Evolutionary conservation across 2,797 vertebrate genomes (phyloP).

Genomic region (Gymnothorax reevesii): DNA sequence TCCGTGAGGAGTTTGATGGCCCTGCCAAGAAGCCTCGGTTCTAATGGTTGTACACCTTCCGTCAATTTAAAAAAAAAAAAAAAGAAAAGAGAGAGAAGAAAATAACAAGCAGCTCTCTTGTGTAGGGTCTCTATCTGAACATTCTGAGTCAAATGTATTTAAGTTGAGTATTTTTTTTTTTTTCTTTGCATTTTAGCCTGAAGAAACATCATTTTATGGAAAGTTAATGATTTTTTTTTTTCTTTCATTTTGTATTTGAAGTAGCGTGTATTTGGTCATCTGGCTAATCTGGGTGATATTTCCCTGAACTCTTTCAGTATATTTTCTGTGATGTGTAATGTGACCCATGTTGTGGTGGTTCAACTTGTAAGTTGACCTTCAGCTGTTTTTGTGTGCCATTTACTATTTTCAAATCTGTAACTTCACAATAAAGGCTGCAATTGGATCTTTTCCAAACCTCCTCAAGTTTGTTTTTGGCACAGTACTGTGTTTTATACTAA

Average conservation of each 20-base stretch:
- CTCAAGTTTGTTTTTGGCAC: slow-evolving; percentile 47
- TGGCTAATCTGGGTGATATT: slow-evolving; percentile 52
- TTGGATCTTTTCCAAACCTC: slow-evolving; percentile 65
- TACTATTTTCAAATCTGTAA: slow-evolving; percentile 87
- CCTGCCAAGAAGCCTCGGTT: slow-evolving; percentile 97
- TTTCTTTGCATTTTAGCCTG: slow-evolving; percentile 86
- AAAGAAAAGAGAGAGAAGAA: background rate
- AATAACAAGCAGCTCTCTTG: slow-evolving; percentile 59
- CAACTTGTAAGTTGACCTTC: slow-evolving; percentile 77
- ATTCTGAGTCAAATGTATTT: slow-evolving; percentile 71
- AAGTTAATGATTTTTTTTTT: slow-evolving; percentile 58
- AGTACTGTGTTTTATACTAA: slow-evolving; percentile 28
- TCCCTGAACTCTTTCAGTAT: slow-evolving; percentile 67
- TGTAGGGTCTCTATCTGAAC: slow-evolving; percentile 60
- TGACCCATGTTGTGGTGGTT: slow-evolving; percentile 74
- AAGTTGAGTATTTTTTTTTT: slow-evolving; percentile 76
- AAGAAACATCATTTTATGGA: slow-evolving; percentile 71
- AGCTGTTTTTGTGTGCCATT: slow-evolving; percentile 94
- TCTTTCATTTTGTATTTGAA: slow-evolving; percentile 72
- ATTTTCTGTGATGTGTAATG: slow-evolving; percentile 71
- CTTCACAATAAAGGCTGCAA: slow-evolving; percentile 89
- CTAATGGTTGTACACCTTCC: slow-evolving; percentile 72
- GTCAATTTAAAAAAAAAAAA: slow-evolving; percentile 1
- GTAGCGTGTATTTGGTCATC: slow-evolving; percentile 61
- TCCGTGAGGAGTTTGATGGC: slow-evolving; percentile 98